Conservation (phyloP, 2,888 invertebrate species). For the Malacosoma neustria region DNA sequence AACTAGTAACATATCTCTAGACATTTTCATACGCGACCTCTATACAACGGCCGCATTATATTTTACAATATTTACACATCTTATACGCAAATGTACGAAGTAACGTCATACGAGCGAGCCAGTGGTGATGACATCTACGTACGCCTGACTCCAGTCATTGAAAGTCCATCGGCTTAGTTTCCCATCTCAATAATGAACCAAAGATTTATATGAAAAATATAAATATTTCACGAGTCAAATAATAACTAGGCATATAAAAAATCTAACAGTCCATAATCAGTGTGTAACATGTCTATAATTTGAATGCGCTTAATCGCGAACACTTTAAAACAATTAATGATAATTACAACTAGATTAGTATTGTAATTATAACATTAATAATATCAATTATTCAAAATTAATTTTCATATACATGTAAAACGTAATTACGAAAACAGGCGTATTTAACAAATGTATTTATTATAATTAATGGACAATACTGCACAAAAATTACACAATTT, state of each 20-base stretch:
- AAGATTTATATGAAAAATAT: slow-evolving; percentile 67
- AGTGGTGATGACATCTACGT: too few relatives aligned
- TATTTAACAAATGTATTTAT: slow-evolving; percentile 14
- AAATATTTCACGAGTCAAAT: slow-evolving; percentile 53
- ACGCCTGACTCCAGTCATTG: too few relatives aligned
- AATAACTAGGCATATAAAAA: slow-evolving; percentile 60
- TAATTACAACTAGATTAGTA: slow-evolving; percentile 39
- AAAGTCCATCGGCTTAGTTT: slow-evolving; percentile 71
- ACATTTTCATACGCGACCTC: slow-evolving; percentile 68
- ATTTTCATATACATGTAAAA: slow-evolving; percentile 26
- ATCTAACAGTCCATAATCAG: slow-evolving; percentile 59
- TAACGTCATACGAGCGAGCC: slow-evolving; percentile 38
- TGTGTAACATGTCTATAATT: slow-evolving; percentile 47
- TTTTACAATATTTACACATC: slow-evolving; percentile 72
- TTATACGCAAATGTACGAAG: slow-evolving; percentile 55
- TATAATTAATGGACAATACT: slow-evolving; percentile 29
- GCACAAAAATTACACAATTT: slow-evolving; percentile 27
- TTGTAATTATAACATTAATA: slow-evolving; percentile 46
- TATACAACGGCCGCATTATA: slow-evolving; percentile 62
- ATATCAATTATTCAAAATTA: slow-evolving; percentile 42
- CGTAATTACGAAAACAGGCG: slow-evolving; percentile 26
- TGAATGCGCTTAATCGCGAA: slow-evolving; percentile 34
- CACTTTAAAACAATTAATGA: slow-evolving; percentile 32
- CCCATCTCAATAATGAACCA: slow-evolving; percentile 56
- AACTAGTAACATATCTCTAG: slow-evolving; percentile 69